Base-by-base conservation (phyloP, 1,140 invertebrate genomes). In the Anoplolepis gracilipes region DNA sequence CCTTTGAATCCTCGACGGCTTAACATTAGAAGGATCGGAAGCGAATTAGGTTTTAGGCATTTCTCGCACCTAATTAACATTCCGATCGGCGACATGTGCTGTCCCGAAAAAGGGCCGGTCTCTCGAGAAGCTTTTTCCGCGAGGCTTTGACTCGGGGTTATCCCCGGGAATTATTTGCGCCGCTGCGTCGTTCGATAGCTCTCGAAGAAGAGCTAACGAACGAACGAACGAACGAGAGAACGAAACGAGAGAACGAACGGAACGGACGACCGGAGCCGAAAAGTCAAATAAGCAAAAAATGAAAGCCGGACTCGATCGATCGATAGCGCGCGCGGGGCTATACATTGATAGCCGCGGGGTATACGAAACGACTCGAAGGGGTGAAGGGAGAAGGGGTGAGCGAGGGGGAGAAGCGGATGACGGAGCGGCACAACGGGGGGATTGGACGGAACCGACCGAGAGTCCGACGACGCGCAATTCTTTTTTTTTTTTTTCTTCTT, bases 271-370 rank as follows among this genome's bases (percentile, higher is more conserved):
- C 88, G 70, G 73, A 87, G 88, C 88, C 89, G 89, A 90, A 90
- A 90, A 90, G 89, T 90, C 89, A 90, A 90, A 90, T 90, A 90
- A 90, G 89, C 89, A 90, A 90, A 90, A 90, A 90, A 90, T 90
- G 85, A 90, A 88, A 86, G 65, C 78, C 25, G 78, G 53, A 81
- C 78, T 81, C 78, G 78, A 81, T 81, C 78, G 78, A 81, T 81
- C 78, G 78, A 81, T 81, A 81, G 53, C 53, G 19, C 49, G 42
- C 70, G 57, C 73, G 55, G 72, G 55, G 67, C 78, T 81, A 81
- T 72, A 81, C 78, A 81, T 72, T 81, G 78, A 81, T 81, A 81
- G 65, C 78, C 78, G 78, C 78, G 78, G 53, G 78, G 53, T 81
- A 81, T 81, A 72, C 78, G 78, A 72, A 67, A 81, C 65, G 78